These are phyloP conservation scores for Diarsia dahlii DNA, from an alignment of 2,888 invertebrate genomes.

Conservation along the genomic window DNA sequence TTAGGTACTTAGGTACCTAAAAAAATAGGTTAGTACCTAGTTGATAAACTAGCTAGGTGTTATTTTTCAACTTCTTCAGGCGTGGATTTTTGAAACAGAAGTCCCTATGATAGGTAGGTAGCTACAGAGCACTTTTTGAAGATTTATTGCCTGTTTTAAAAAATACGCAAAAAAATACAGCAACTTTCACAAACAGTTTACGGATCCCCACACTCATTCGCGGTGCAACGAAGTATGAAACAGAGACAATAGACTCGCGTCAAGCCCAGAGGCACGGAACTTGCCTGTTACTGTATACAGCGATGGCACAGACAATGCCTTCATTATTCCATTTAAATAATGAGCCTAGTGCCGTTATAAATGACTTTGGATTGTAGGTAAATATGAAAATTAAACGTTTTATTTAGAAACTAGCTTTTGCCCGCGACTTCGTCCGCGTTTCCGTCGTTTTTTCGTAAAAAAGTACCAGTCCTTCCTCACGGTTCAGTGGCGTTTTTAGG, in stretches of 20 bases:
- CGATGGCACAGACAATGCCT: constrained; percentile 68
- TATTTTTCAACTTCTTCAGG: neutral
- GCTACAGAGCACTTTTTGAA: neutral
- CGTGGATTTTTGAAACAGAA: neutral
- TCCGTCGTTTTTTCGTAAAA: no score
- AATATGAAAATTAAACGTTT: neutral
- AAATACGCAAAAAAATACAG: neutral
- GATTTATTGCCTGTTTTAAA: neutral
- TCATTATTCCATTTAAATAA: constrained; percentile 75
- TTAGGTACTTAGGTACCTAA: no score
- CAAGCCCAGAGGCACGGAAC: constrained; percentile 67
- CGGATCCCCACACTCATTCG: constrained; percentile 65
- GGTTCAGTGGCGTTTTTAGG: no score
- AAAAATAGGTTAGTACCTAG: no score
- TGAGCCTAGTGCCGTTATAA: constrained; percentile 66
- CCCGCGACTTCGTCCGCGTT: no score
- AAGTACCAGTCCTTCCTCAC: no score
- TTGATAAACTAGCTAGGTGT: no score
- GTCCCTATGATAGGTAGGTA: neutral
- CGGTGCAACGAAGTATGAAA: constrained; percentile 74
- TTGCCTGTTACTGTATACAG: constrained; percentile 68
- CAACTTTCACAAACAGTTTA: constrained; percentile 31
- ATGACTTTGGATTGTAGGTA: constrained; percentile 41
- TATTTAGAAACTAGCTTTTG: no score
- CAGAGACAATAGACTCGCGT: constrained; percentile 67